phyloP scores from a whole-genome alignment of 2,797 vertebrate species.

The Sebastes hubbsi region DNA sequence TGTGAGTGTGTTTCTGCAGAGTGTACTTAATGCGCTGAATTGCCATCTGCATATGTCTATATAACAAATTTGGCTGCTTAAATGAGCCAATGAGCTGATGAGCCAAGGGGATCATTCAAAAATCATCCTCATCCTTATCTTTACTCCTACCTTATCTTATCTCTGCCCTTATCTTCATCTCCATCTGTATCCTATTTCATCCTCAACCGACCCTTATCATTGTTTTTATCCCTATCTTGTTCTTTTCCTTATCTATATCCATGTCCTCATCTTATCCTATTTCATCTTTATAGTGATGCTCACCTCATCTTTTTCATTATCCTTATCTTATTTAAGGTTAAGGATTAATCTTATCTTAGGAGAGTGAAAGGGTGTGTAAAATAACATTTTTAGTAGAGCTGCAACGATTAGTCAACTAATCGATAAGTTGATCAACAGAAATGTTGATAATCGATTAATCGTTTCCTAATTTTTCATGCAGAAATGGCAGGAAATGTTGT shows the following conservation, averaged over 20 bases:
- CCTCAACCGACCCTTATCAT: not conserved
- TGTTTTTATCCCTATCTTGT: not conserved
- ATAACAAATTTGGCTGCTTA: conserved; percentile 35
- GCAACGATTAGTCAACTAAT: no score
- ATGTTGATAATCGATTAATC: no score
- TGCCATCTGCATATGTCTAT: conserved; percentile 49
- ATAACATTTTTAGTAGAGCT: not conserved
- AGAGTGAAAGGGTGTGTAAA: not conserved
- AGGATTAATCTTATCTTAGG: not conserved
- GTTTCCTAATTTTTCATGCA: fast-evolving
- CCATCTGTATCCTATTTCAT: not conserved
- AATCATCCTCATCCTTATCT: not conserved
- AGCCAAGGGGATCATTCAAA: not conserved
- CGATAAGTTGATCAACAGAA: no score
- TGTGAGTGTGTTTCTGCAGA: conserved; percentile 36
- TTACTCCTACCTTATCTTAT: not conserved
- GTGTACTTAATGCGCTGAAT: conserved; percentile 35
- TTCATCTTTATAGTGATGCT: not conserved
- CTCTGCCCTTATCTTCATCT: not conserved
- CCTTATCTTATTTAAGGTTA: not conserved
- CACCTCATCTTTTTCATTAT: not conserved
- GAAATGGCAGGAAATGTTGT: no score
- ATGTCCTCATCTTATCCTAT: not conserved
- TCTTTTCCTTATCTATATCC: not conserved
- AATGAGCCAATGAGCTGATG: conserved; percentile 15